These are phyloP conservation scores for Onchidella celtica DNA, from an alignment of 2,888 invertebrate genomes.

Conservation along the genomic window DNA sequence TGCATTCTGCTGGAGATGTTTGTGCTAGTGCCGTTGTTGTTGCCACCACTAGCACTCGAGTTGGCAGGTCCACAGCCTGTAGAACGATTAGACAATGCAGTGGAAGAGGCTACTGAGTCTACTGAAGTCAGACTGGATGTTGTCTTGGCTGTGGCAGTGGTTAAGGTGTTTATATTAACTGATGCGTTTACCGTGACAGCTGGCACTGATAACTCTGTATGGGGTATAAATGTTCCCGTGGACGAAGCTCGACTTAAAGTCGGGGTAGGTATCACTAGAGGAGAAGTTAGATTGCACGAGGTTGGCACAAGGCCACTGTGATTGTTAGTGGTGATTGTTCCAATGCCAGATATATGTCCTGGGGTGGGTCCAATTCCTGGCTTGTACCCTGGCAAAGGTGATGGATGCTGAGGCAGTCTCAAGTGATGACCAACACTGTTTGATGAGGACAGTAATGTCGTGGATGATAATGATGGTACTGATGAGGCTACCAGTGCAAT, in stretches of 20 bases:
- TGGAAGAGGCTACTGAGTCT: constrained; percentile 15
- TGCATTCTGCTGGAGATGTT: constrained; percentile 32
- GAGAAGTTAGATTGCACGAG: constrained; percentile 38
- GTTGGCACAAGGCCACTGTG: background rate
- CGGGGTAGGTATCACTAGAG: constrained; percentile 44
- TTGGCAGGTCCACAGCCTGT: background rate
- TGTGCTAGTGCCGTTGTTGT: background rate
- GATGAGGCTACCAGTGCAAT: background rate
- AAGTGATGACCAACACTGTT: constrained; percentile 9
- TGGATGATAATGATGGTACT: constrained; percentile 24
- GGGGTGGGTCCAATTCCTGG: constrained; percentile 20
- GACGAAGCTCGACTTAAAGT: constrained; percentile 40
- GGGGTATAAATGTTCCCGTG: constrained; percentile 47
- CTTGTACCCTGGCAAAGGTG: constrained; percentile 27
- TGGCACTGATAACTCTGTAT: constrained; percentile 27
- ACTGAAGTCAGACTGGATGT: constrained; percentile 13
- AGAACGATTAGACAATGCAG: background rate
- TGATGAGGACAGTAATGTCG: constrained; percentile 22
- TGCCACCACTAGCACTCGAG: background rate
- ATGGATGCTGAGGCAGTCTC: constrained; percentile 26
- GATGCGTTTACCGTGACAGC: background rate
- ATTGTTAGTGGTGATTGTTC: constrained; percentile 13
- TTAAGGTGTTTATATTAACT: background rate
- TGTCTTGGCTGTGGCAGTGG: constrained; percentile 22
- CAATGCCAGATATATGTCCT: constrained; percentile 18